Conservation (phyloP, 2,797 vertebrate species). For the Artibeus lituratus region DNA sequence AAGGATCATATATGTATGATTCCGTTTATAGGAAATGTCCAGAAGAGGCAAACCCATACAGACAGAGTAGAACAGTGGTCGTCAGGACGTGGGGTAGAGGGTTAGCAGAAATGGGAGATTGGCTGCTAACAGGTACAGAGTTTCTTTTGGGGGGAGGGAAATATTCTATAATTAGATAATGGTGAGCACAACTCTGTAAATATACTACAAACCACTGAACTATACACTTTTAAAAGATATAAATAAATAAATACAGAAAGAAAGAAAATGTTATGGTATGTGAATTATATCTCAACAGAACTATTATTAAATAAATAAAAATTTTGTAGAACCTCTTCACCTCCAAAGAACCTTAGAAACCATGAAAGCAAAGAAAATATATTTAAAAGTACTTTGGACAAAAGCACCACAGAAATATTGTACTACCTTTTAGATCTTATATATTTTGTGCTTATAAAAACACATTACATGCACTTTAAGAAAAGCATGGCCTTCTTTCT, state of each 20-base stretch:
- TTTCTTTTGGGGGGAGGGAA: neutral
- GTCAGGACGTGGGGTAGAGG: neutral
- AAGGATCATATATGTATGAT: neutral
- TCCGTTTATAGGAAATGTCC: neutral
- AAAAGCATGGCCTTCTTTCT: neutral
- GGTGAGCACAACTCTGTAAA: neutral
- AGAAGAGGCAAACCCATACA: neutral
- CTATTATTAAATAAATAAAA: neutral
- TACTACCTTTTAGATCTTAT: neutral
- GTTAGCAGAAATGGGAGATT: neutral
- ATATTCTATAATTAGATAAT: conserved; percentile 12
- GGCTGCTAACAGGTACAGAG: neutral
- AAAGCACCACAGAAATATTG: neutral
- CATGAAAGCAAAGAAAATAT: conserved; percentile 11
- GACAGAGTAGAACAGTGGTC: neutral
- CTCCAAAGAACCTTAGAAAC: neutral
- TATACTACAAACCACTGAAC: neutral
- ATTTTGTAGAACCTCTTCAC: neutral
- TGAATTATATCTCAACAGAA: conserved; percentile 9
- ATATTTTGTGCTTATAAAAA: conserved; percentile 12
- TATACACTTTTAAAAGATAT: neutral
- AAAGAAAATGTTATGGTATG: neutral
- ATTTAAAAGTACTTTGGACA: conserved; percentile 19
- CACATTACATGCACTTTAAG: neutral
- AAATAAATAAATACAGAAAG: too few species aligned